phyloP scores from a whole-genome alignment of 2,113 vertebrate genomes.

The Sceloporus tristichus region DNA sequence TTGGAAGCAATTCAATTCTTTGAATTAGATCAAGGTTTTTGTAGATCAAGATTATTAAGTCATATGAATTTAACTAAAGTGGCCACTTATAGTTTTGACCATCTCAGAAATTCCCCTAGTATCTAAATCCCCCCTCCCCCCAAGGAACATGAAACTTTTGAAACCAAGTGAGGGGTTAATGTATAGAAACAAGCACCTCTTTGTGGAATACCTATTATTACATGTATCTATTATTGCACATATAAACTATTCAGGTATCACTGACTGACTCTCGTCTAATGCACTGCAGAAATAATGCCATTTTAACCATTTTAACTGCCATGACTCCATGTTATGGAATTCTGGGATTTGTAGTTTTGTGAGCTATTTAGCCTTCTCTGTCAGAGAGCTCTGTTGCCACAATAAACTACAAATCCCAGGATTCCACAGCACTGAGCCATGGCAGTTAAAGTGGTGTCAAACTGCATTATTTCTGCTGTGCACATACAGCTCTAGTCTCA shows the following conservation, averaged over 20 bases:
- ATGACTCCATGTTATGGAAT: no score
- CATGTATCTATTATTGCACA: not conserved
- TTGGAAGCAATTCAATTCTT: conserved; percentile 32
- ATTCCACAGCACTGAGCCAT: no score
- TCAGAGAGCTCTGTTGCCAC: no score
- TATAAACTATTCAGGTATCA: not conserved
- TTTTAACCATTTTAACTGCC: not conserved
- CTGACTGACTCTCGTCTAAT: not conserved
- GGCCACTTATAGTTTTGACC: not conserved
- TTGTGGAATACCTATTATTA: not conserved
- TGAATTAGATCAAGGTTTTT: conserved; percentile 28
- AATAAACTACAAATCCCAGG: no score
- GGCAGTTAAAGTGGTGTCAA: no score
- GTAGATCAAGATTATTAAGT: not conserved
- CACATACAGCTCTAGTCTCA: no score
- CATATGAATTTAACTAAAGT: not conserved
- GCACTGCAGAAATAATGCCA: not conserved
- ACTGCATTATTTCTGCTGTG: no score
- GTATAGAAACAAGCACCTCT: not conserved
- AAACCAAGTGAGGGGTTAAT: not conserved
- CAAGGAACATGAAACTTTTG: not conserved
- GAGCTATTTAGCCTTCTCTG: no score
- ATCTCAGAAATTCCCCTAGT: not conserved
- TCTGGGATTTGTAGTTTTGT: no score
- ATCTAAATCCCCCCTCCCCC: not conserved